phyloP scores from a whole-genome alignment of 2,797 vertebrate species.

The Pseudochaenichthys georgianus region DNA sequence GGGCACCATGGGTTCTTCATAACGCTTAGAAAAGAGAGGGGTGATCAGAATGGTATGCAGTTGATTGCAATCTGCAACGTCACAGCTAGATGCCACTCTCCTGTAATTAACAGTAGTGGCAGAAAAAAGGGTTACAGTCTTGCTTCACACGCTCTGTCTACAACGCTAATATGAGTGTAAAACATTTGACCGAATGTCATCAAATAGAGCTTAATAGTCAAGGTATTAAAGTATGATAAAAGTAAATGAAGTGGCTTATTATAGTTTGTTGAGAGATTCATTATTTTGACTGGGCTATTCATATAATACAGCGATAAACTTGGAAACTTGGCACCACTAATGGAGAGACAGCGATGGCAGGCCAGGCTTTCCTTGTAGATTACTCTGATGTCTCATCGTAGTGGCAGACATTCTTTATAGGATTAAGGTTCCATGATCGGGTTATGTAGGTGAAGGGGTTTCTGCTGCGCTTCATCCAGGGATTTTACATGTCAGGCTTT shows the following conservation, averaged over 20 bases:
- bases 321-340: constrained; percentile 23
- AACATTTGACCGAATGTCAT: neutral
- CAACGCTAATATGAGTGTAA: neutral
- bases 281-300: constrained; percentile 5
- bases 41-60: too few species aligned
- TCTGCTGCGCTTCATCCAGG: constrained; percentile 53
- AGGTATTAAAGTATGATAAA: neutral
- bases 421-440: constrained; percentile 72
- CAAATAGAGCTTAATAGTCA: neutral
- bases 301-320: neutral
- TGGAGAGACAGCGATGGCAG: constrained; percentile 14
- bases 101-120: neutral
- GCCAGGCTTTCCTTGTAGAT: constrained; percentile 33
- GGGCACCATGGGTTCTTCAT: too few species aligned
- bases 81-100: too few species aligned
- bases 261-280: constrained; percentile 25
- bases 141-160: neutral
- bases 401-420: constrained; percentile 67
- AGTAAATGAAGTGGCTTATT: neutral
- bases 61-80: too few species aligned
- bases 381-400: constrained; percentile 38
- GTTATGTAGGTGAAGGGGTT: constrained; percentile 68
- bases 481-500: constrained; percentile 64
- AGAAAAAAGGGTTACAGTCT: neutral
- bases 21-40: too few species aligned